phyloP scores from a whole-genome alignment of 2,888 invertebrate species.

The Xestobium rufovillosum region DNA sequence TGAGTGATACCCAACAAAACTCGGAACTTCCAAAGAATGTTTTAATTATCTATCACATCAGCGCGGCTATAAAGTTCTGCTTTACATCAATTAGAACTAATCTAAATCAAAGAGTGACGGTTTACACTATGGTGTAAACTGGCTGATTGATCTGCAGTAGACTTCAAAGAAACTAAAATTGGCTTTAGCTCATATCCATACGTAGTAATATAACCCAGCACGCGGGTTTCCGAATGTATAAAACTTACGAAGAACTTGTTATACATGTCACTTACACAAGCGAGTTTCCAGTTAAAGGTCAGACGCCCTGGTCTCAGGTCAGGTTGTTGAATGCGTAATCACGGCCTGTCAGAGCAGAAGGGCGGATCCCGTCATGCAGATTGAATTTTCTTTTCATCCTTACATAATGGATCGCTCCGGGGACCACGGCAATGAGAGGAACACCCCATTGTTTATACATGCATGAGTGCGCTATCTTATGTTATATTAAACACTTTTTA shows the following conservation, averaged over 20 bases:
- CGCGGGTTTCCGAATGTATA: too few species aligned
- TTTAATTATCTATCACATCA: slow-evolving; percentile 1
- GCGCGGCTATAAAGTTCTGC: too few species aligned
- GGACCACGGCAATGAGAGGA: slow-evolving; percentile 31
- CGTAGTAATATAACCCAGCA: too few species aligned
- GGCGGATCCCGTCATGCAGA: slow-evolving; percentile 42
- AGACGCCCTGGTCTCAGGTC: slow-evolving; percentile 36
- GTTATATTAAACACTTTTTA: slow-evolving; percentile 30
- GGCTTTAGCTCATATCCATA: too few species aligned
- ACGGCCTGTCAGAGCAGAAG: slow-evolving; percentile 43
- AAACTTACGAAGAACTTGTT: slow-evolving; percentile 35
- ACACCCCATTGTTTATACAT: slow-evolving; percentile 37
- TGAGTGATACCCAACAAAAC: too few species aligned
- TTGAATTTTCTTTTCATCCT: slow-evolving; percentile 45
- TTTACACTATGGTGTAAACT: too few species aligned
- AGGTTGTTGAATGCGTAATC: slow-evolving; percentile 43
- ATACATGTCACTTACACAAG: slow-evolving; percentile 39
- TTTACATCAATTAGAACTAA: too few species aligned
- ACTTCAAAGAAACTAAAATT: too few species aligned
- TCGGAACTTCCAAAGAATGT: too few species aligned
- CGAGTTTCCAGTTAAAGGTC: slow-evolving; percentile 32
- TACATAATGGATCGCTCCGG: slow-evolving; percentile 42
- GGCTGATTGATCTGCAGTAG: too few species aligned
- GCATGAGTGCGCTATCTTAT: slow-evolving; percentile 29
- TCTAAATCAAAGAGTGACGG: too few species aligned